Percentiles rank a stretch among this genome's conserved stretches.
phyloP scores from a whole-genome alignment of 2,797 vertebrate species.

The Girardinus metallicus region DNA sequence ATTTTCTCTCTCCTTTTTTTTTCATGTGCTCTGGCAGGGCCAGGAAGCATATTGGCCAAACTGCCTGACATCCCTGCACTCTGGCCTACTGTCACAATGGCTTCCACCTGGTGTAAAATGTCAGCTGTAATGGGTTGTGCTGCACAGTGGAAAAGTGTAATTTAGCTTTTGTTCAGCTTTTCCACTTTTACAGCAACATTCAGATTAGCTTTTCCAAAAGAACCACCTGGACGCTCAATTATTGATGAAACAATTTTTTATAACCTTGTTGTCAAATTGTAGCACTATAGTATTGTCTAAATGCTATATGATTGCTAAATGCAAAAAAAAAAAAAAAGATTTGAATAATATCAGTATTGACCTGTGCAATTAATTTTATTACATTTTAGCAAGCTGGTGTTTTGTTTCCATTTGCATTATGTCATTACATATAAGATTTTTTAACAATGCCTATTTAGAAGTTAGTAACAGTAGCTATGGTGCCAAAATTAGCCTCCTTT shows the following conservation, averaged over 20 bases:
- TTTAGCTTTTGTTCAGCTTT: constrained; percentile 56
- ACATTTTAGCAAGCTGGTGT: background rate
- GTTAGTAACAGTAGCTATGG: background rate
- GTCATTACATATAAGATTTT: background rate
- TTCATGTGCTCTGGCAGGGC: constrained; percentile 31
- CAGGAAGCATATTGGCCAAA: constrained; percentile 45
- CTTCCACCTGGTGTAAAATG: constrained; percentile 70
- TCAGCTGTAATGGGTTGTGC: constrained; percentile 71
- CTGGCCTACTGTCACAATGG: constrained; percentile 45
- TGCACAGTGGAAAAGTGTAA: constrained; percentile 53
- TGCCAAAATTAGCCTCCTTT: background rate
- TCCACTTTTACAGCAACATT: constrained; percentile 27
- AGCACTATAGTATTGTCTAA: background rate
- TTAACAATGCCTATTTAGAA: background rate
- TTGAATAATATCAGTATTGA: background rate
- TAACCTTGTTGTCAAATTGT: background rate
- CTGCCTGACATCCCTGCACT: constrained; percentile 53
- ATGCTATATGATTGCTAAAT: background rate
- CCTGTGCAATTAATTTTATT: background rate
- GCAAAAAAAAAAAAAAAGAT: background rate
- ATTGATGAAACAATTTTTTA: constrained; percentile 4
- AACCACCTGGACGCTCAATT: constrained; percentile 10
- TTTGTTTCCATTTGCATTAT: background rate
- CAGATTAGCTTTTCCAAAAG: constrained; percentile 28
- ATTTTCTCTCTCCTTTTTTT: constrained; percentile 16